Evolutionary conservation across 2,888 invertebrate species (phyloP).

Genomic region (Philonicus albiceps): DNA sequence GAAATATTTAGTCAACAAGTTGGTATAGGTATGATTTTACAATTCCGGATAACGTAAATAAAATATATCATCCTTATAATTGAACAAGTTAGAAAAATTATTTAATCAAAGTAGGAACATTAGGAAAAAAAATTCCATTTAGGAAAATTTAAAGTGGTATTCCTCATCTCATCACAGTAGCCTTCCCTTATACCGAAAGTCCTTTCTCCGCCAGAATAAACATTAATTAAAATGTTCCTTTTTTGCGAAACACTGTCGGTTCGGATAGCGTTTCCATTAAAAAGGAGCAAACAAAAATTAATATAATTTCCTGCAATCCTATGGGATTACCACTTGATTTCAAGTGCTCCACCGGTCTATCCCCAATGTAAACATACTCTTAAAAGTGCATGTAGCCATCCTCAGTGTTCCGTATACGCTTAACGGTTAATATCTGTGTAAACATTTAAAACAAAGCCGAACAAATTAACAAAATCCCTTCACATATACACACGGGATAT

Average conservation of each 20-base stretch:
- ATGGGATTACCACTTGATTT: slow-evolving; percentile 29
- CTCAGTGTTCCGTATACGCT: slow-evolving; percentile 17
- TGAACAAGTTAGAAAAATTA: too few species aligned
- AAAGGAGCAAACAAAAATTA: slow-evolving; percentile 21
- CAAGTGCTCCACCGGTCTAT: background rate
- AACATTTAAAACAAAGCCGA: slow-evolving; percentile 34
- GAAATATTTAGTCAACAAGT: too few species aligned
- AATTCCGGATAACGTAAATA: too few species aligned
- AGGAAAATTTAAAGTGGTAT: background rate
- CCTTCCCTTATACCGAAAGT: background rate
- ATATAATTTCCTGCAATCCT: slow-evolving; percentile 17
- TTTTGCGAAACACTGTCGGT: background rate
- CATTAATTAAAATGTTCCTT: slow-evolving; percentile 10
- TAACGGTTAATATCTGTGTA: slow-evolving; percentile 30
- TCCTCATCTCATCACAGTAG: background rate
- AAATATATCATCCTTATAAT: too few species aligned
- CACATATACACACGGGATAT: background rate
- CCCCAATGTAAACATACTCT: slow-evolving; percentile 6
- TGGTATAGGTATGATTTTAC: too few species aligned
- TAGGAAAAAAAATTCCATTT: background rate
- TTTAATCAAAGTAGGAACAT: too few species aligned
- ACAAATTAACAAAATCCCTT: slow-evolving; percentile 36
- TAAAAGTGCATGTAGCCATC: slow-evolving; percentile 3
- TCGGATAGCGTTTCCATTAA: background rate
- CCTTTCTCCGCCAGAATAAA: background rate